Evolutionary conservation across 2,797 vertebrate genomes (phyloP), one percentile per base, ranked within the genome.

Genomic region (Semaprochilodus insignis): DNA sequence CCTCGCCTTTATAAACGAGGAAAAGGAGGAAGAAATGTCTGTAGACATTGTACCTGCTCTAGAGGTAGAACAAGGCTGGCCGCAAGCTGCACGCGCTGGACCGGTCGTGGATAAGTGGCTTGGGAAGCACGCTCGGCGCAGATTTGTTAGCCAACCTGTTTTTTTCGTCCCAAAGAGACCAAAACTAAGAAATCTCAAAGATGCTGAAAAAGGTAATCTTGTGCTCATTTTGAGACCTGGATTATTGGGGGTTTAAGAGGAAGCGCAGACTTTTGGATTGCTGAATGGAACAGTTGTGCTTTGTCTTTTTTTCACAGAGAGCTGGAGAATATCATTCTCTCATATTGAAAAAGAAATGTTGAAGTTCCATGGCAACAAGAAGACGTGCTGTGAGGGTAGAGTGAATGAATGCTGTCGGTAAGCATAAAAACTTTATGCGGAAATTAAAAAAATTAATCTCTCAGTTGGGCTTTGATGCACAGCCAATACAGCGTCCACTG

Each of bases 11-110:
- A 93, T 92, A 85, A 81, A 48, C 11, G 87, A 90, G 6, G 77
- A 83, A n/a, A 34, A 82, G 2, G 86, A 88, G 19, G 74, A 79
- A 15, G 80, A 90, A 63, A 77, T 90, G 90, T 96, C 95, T 0
- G 88, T 97, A 88, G 97, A 97, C 36, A 88, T 98, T 83, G 95
- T 95, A 82, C 91, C 96, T 71, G 91, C 96, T 36, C 87, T 98
- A 86, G 55, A 96, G 89, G 91, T 89, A 34, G 59, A 31, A 15
- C 79, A 89, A 85, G 90, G 88, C 82, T 97, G 95, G 96, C 96
- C 95, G 0, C 0, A 0, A 3, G 89, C 91, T 16, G 92, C 93
- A 36, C 60, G 75, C 6, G 11, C 73, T 0, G 95, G 96, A 15
- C 91, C 95, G 3, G 81, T 85, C 14, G 90, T 97, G 86, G 67